phyloP scores from a whole-genome alignment of 2,797 vertebrate species.

The Sebastes trivittatus region DNA sequence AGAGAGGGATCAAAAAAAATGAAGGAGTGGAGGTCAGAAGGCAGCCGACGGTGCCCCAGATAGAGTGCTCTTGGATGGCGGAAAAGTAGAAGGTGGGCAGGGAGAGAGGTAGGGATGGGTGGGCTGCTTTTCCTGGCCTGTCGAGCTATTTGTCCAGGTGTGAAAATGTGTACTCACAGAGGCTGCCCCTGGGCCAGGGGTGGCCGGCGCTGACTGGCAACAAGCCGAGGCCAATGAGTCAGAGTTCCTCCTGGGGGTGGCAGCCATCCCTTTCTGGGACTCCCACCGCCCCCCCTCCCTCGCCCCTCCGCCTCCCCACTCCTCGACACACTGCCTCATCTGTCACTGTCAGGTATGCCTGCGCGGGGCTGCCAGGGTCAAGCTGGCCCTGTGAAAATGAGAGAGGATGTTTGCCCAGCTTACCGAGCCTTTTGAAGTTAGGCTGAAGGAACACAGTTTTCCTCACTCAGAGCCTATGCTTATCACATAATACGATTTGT shows the following conservation, averaged over 20 bases:
- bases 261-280: conserved; percentile 68
- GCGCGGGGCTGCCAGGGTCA: conserved; percentile 65
- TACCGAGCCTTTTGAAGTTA: conserved; percentile 68
- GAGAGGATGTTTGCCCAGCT: conserved; percentile 73
- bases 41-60: conserved; percentile 41
- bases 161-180: conserved; percentile 79
- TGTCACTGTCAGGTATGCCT: conserved; percentile 77
- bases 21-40: conserved; percentile 38
- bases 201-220: conserved; percentile 67
- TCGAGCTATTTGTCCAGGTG: conserved; percentile 82
- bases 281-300: conserved; percentile 43
- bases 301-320: conserved; percentile 40
- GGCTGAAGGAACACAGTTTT: conserved; percentile 63
- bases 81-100: conserved; percentile 46
- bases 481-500: conserved; percentile 61
- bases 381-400: conserved; percentile 64
- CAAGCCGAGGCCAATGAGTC: conserved; percentile 74
- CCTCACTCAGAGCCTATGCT: conserved; percentile 53
- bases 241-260: conserved; percentile 76
- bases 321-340: conserved; percentile 78
- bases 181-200: conserved; percentile 66
- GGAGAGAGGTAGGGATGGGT: conserved; percentile 58
- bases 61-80: conserved; percentile 52
- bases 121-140: conserved; percentile 77
- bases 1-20: conserved; percentile 27